A percentile compares a stretch with the other conserved stretches of the same genome.
These are phyloP conservation scores for Mayetiola destructor DNA, from an alignment of 2,888 invertebrate genomes.

Conservation along the genomic window DNA sequence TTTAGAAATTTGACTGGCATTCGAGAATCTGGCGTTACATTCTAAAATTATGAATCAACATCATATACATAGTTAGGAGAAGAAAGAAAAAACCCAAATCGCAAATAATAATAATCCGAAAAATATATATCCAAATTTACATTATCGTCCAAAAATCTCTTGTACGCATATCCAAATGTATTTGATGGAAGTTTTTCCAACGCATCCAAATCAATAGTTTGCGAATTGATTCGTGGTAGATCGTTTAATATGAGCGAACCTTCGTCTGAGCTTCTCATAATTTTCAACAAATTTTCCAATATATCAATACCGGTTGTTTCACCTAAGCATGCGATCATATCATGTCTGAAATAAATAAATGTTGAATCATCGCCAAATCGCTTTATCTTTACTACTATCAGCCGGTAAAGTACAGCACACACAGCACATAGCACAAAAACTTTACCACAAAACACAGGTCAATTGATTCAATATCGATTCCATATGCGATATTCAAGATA, in stretches of 20 bases:
- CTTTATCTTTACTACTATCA: not conserved
- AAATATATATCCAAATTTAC: constrained; percentile 28
- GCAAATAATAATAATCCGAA: too few species aligned
- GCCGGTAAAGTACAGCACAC: too few species aligned
- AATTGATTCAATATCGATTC: not conserved
- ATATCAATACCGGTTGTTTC: constrained; percentile 74
- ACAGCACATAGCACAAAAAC: not conserved
- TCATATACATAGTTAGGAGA: too few species aligned
- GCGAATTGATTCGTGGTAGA: constrained; percentile 75
- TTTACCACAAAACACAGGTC: not conserved
- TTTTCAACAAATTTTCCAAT: constrained; percentile 51
- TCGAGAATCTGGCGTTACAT: constrained; percentile 86
- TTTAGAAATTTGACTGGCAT: constrained; percentile 81
- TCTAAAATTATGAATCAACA: constrained; percentile 40
- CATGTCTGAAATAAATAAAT: constrained; percentile 40
- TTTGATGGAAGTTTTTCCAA: constrained; percentile 58
- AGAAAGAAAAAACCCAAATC: too few species aligned
- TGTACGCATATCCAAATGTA: constrained; percentile 76
- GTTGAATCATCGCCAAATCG: not conserved
- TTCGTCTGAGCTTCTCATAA: constrained; percentile 64
- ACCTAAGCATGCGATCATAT: constrained; percentile 90
- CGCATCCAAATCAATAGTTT: constrained; percentile 57
- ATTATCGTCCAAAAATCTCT: constrained; percentile 66
- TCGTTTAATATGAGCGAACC: constrained; percentile 60
- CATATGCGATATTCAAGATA: not conserved